Conservation (phyloP, 2,888 invertebrate species). For the Tachina lurida region DNA sequence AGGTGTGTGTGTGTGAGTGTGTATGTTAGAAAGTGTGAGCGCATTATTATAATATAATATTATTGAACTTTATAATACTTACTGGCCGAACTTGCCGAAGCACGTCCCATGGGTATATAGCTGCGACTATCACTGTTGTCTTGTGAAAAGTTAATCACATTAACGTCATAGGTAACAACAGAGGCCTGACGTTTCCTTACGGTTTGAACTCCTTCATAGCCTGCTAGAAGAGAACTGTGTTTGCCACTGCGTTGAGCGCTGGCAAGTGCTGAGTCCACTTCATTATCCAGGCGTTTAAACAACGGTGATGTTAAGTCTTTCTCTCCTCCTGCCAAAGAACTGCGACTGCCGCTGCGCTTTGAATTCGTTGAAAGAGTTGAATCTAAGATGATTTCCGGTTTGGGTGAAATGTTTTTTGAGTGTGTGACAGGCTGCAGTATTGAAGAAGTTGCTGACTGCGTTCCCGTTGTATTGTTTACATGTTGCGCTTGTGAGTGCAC, state of each 20-base stretch:
- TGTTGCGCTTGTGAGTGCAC: slow-evolving; percentile 53
- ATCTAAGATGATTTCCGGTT: slow-evolving; percentile 83
- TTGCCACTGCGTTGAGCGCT: slow-evolving; percentile 70
- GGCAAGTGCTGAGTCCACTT: slow-evolving; percentile 73
- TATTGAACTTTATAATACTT: slow-evolving; percentile 75
- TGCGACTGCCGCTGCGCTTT: slow-evolving; percentile 73
- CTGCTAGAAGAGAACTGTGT: slow-evolving; percentile 77
- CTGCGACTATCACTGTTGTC: slow-evolving; percentile 82
- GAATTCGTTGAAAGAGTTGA: slow-evolving; percentile 81
- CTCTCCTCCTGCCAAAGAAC: slow-evolving; percentile 75
- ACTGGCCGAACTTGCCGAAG: slow-evolving; percentile 83
- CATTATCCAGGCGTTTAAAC: slow-evolving; percentile 78
- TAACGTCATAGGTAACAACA: slow-evolving; percentile 83
- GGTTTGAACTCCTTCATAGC: slow-evolving; percentile 79
- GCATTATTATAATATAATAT: slow-evolving; percentile 20
- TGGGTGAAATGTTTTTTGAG: slow-evolving; percentile 78
- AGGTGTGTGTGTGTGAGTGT: not conserved
- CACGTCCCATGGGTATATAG: slow-evolving; percentile 82
- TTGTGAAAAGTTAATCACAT: slow-evolving; percentile 83
- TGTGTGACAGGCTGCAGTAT: slow-evolving; percentile 56
- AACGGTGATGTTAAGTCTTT: slow-evolving; percentile 80
- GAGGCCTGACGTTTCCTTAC: slow-evolving; percentile 82
- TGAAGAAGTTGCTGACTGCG: slow-evolving; percentile 49
- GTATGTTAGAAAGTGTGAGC: slow-evolving; percentile 8
- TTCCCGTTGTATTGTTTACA: slow-evolving; percentile 62